Evolutionary conservation across 2,797 vertebrate genomes (phyloP), one percentile per base, ranked within the genome.

Genomic region (Typhlichthys subterraneus): DNA sequence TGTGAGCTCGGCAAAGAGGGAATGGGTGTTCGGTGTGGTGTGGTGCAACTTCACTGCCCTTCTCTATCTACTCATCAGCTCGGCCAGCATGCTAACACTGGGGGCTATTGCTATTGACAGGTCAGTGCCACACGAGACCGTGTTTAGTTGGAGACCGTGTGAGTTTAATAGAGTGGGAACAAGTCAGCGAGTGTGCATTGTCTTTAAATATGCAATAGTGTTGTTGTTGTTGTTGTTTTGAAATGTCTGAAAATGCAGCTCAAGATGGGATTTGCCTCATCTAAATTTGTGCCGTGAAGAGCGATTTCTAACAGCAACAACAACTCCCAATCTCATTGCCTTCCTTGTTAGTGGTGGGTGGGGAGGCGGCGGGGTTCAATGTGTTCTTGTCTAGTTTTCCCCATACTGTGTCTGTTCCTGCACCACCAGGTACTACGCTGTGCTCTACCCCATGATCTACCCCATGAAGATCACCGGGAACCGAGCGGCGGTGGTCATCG

Each of bases 21-120:
- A 96, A 87, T 99, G 98, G 98, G 92, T 97, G 81, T 99, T 99
- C 0, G 97, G 98, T 0, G 96, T 99, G 5, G 97, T 99, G 73
- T 99, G 98, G 98, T 99, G 98, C 91, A 97, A 98, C 90, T 97
- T 99, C 85, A 99, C 96, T 0, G 97, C 96, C 42, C 90, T 99
- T 45, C 95, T 99, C 23, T 98, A 98, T 87, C 92, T 99, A 85
- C 94, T 99, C 59, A 95, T 99, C 90, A 98, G 97, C 90, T 97
- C 97, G 0, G 96, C 98, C 85, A 99, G 98, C 89, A 97, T 99
- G 96, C 95, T 99, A 12, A 99, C 98, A 0, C 93, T 99, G 0
- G 97, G 97, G 45, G 94, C 95, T 61, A 99, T 99, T 46, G 97
- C 98, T 45, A 91, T 99, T 13, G 98, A 99, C 91, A 90, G 97